Base-by-base conservation (phyloP, 1,140 invertebrate genomes). In the Heliconius hermathena region DNA sequence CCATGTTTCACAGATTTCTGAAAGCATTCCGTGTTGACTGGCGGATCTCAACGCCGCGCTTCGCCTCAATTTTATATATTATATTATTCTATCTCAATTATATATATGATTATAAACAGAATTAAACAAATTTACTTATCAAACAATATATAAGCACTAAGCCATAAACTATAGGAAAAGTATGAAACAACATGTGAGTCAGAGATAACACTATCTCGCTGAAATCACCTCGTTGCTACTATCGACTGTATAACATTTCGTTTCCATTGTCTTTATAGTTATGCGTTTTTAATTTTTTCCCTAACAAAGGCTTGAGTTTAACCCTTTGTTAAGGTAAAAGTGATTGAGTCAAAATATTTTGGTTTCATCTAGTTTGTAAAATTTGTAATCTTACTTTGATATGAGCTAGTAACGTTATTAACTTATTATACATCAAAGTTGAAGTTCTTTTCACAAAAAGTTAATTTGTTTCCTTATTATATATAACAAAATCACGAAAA, bases 201-300 rank as follows among this genome's bases (percentile, higher is more conserved):
- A 91, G 72, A 88, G 88, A 91, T 91, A 89, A 88, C 76, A 80
- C 41, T 87, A 89, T 90, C 86, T 89, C 80, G 87, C 83, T 91
- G 90, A 91, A 87, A 91, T 91, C 89, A 90, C 84, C 83, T 26
- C 38, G 46, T 71, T 80, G 70, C 72, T 73, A 72, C 33, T 66
- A 73, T 74, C 71, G 60, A 16, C 36, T n/a, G 72, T 71, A 76
- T 71, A 71, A 74, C 73, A 79, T 80, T 36, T 52, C 74, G 46
- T 77, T 73, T 79, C 77, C 60, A 83, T 83, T 83, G 74, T 78
- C 79, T 70, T 75, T 79, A 36, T 8, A 73, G 33, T 26, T 66
- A 52, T 79, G 49, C 73, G 46, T 57, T 60, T 73, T 73, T n/a
- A 66, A 66, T 66, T 66, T 66, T 66, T 66, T 13, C 13, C 60